Percentiles rank a stretch among this genome's conserved stretches.
Conservation (phyloP, 2,888 invertebrate species). For the Lymantria monacha region DNA sequence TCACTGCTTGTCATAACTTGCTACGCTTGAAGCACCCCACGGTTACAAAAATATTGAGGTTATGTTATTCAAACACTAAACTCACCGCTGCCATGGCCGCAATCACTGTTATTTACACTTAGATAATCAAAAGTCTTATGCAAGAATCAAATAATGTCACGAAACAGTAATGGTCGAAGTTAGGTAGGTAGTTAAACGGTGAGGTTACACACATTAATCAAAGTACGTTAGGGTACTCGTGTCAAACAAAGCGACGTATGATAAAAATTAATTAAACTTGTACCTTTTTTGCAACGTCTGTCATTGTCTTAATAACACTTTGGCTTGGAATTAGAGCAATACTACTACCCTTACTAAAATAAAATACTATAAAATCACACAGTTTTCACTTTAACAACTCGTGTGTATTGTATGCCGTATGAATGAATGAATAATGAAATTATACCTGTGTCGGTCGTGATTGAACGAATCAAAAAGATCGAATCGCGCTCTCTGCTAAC, state of each 20-base stretch:
- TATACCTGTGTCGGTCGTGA: no score
- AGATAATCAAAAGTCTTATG: conserved; percentile 1
- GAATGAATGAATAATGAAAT: conserved; percentile 32
- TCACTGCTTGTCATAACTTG: conserved; percentile 18
- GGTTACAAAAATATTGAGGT: conserved; percentile 48
- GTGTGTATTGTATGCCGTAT: conserved; percentile 37
- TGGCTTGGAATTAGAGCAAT: conserved; percentile 25
- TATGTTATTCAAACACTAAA: conserved; percentile 44
- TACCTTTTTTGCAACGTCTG: conserved; percentile 77
- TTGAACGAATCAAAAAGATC: no score
- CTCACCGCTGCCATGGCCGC: conserved; percentile 43
- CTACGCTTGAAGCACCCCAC: conserved; percentile 34
- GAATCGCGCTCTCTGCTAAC: no score
- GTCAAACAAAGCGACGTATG: conserved; percentile 48
- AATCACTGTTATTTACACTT: conserved; percentile 10
- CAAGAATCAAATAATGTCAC: conserved; percentile 5
- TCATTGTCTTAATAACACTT: conserved; percentile 53
- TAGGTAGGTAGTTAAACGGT: conserved; percentile 32
- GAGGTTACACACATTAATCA: conserved; percentile 55
- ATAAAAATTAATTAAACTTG: conserved; percentile 30
- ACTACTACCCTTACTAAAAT: conserved; percentile 30
- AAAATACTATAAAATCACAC: conserved; percentile 29
- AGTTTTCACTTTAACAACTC: conserved; percentile 40
- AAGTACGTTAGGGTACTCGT: conserved; percentile 51
- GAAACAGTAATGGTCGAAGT: conserved; percentile 20